Conservation (phyloP, 1,140 invertebrate genomes). For the Diabrotica virgifera region DNA sequence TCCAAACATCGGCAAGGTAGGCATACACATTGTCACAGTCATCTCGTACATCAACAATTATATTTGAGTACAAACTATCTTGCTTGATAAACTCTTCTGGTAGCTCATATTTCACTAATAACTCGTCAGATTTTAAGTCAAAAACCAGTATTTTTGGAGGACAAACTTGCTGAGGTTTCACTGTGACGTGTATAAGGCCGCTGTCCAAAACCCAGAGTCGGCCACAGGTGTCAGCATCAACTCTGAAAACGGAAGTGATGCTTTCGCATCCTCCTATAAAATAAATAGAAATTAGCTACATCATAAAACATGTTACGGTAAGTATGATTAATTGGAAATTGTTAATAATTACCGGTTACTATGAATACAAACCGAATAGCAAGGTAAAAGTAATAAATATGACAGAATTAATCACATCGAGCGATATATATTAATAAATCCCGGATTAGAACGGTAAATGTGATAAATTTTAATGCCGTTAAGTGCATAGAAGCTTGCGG, state of each 20-base stretch:
- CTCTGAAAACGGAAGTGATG: conserved; percentile 74
- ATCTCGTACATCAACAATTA: conserved; percentile 64
- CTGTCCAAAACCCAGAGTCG: conserved; percentile 76
- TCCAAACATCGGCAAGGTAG: conserved; percentile 74
- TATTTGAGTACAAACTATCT: conserved; percentile 72
- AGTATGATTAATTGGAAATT: too few relatives aligned
- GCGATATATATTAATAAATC: too few relatives aligned
- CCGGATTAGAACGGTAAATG: too few relatives aligned
- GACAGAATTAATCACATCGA: too few relatives aligned
- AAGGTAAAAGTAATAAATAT: too few relatives aligned
- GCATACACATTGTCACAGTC: conserved; percentile 66
- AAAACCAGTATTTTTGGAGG: conserved; percentile 73
- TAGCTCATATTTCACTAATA: conserved; percentile 61
- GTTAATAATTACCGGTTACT: too few relatives aligned
- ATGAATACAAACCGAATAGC: too few relatives aligned
- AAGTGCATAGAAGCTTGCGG: too few relatives aligned
- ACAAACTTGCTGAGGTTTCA: conserved; percentile 65
- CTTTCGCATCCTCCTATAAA: conserved; percentile 54
- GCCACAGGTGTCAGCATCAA: conserved; percentile 66
- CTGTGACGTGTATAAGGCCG: conserved; percentile 67
- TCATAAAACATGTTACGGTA: too few relatives aligned
- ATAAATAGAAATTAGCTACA: background rate
- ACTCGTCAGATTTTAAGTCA: conserved; percentile 62
- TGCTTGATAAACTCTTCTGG: conserved; percentile 65
- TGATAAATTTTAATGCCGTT: too few relatives aligned